These are phyloP conservation scores for Archaeoteleia sp. DNA, from an alignment of 2,888 invertebrate genomes.

Conservation along the genomic window DNA sequence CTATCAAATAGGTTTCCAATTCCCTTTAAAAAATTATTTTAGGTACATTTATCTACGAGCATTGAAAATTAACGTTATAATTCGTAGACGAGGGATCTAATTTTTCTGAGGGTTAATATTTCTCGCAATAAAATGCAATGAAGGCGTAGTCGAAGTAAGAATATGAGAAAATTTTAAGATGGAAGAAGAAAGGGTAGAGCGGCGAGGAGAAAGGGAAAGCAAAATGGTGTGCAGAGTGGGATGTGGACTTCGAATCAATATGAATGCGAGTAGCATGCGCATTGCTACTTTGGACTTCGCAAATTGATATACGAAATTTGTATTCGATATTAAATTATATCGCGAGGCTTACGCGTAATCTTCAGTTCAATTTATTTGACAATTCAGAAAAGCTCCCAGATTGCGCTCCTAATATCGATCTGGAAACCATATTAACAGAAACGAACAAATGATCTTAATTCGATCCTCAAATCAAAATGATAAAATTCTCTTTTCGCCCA, in stretches of 20 bases:
- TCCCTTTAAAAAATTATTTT: background rate
- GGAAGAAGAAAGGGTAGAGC: background rate
- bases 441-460: constrained; percentile 7
- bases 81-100: too few relatives aligned
- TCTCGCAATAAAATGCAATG: constrained; percentile 12
- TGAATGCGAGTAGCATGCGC: constrained; percentile 69
- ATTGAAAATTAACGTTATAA: too few relatives aligned
- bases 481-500: too few relatives aligned
- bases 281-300: constrained; percentile 61
- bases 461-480: too few relatives aligned
- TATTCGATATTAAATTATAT: constrained; percentile 52
- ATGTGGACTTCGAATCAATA: constrained; percentile 65
- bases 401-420: constrained; percentile 20
- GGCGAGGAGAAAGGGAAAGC: constrained; percentile 38
- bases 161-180: constrained; percentile 12
- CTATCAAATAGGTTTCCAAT: background rate
- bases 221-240: constrained; percentile 46
- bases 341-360: constrained; percentile 30
- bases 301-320: constrained; percentile 62
- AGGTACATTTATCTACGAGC: too few relatives aligned
- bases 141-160: background rate
- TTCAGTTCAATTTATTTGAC: constrained; percentile 37
- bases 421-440: constrained; percentile 6
- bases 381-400: constrained; percentile 17
- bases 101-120: constrained; percentile 2